These are phyloP conservation scores for Helarctos malayanus DNA, from an alignment of 2,797 vertebrate genomes.

Conservation along the genomic window DNA sequence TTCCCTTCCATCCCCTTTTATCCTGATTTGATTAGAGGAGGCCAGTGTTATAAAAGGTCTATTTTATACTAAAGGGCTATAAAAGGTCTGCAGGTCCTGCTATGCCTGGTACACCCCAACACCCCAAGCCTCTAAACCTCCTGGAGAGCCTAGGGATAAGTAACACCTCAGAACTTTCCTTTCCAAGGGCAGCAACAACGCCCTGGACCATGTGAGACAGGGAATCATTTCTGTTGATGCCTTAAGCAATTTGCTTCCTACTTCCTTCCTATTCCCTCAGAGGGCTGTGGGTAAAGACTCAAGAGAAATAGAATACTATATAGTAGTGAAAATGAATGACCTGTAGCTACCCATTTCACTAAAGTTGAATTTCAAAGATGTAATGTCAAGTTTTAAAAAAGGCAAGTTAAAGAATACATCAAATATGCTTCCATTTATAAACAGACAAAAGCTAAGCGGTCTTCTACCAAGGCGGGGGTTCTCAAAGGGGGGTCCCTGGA, in stretches of 20 bases:
- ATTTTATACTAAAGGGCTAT: too few relatives aligned
- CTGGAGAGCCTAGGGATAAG: neutral
- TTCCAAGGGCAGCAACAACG: neutral
- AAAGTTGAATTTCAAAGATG: neutral
- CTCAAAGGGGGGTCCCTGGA: neutral
- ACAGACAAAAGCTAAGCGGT: neutral
- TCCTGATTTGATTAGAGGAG: neutral
- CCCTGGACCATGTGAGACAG: neutral
- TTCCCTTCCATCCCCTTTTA: fast-evolving
- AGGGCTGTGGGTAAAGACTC: neutral
- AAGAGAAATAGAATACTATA: neutral
- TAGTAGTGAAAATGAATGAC: neutral
- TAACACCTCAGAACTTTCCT: neutral
- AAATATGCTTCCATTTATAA: neutral
- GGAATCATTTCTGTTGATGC: neutral
- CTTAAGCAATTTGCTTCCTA: neutral
- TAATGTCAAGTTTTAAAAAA: neutral
- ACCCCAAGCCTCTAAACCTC: neutral
- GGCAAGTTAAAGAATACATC: neutral
- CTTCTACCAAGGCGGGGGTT: too few relatives aligned
- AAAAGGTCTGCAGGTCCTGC: neutral
- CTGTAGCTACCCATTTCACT: neutral
- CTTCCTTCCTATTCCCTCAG: neutral
- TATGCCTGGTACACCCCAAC: too few relatives aligned
- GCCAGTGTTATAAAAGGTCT: too few relatives aligned